phyloP scores from a whole-genome alignment of 2,888 invertebrate genomes.

The Napeogenes sylphis region DNA sequence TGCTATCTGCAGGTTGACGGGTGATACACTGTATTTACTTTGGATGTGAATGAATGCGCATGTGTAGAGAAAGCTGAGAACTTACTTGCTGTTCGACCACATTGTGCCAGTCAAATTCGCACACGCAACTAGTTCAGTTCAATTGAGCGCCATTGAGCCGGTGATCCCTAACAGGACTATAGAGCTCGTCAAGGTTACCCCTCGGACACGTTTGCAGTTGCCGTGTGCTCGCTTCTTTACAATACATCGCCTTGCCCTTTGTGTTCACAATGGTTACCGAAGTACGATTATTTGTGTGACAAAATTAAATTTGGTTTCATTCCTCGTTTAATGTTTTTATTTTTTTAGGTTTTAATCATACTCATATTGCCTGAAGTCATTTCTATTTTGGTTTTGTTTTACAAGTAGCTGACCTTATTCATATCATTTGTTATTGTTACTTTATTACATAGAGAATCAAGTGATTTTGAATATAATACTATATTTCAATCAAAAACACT shows the following conservation, averaged over 20 bases:
- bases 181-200: conserved; percentile 65
- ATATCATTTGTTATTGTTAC: conserved; percentile 6
- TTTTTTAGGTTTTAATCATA: not conserved
- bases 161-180: conserved; percentile 59
- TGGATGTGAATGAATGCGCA: conserved; percentile 26
- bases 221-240: conserved; percentile 42
- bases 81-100: conserved; percentile 42
- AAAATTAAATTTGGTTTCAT: not conserved
- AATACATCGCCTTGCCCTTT: conserved; percentile 24
- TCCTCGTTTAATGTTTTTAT: not conserved
- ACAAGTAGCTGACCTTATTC: conserved; percentile 1
- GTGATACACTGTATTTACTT: conserved; percentile 17
- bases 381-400: conserved; percentile 12
- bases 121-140: conserved; percentile 69
- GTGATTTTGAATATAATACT: conserved; percentile 21
- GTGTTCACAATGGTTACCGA: conserved; percentile 23
- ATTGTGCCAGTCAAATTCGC: conserved; percentile 60
- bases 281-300: conserved; percentile 8
- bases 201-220: conserved; percentile 39
- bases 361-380: conserved; percentile 9
- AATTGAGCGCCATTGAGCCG: conserved; percentile 71
- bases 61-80: conserved; percentile 24
- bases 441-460: conserved; percentile 10
- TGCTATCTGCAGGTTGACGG: conserved; percentile 15
- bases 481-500: conserved; percentile 36